Percentiles rank a stretch among this genome's conserved stretches.
phyloP scores from a whole-genome alignment of 2,113 vertebrate species.

The Sminthopsis crassicaudata region DNA sequence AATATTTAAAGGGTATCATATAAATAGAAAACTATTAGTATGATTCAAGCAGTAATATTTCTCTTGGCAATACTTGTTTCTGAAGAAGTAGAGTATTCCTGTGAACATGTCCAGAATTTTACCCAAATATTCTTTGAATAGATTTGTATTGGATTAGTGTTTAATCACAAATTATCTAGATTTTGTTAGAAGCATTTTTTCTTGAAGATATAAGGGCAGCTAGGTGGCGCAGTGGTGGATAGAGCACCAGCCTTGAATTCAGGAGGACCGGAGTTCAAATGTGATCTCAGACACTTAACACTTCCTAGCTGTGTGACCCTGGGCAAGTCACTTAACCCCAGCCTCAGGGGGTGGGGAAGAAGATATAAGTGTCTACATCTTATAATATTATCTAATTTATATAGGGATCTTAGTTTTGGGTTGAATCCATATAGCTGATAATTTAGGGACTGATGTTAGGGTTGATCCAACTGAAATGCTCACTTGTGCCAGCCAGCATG shows the following conservation, averaged over 20 bases:
- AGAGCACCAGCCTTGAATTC: no score
- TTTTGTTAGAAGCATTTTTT: conserved; percentile 11
- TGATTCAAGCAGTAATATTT: conserved; percentile 30
- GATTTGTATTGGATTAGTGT: neutral
- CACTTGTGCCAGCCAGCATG: neutral
- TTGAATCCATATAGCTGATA: neutral
- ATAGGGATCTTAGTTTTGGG: neutral
- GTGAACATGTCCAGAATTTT: conserved; percentile 5
- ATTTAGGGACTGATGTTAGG: conserved; percentile 5
- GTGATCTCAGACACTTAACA: no score
- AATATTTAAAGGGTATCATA: neutral
- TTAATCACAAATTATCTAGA: conserved; percentile 2
- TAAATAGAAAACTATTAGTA: neutral
- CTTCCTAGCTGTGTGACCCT: no score
- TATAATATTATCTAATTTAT: neutral
- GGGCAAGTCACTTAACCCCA: no score
- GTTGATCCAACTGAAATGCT: conserved; percentile 1
- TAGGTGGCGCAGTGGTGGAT: no score
- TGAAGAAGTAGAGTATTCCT: neutral
- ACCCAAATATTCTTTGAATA: conserved; percentile 1
- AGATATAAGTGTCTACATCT: neutral
- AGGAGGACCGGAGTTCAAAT: no score
- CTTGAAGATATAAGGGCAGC: neutral
- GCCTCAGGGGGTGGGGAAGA: no score
- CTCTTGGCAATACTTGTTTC: conserved; percentile 33